Base-by-base conservation (phyloP, 2,888 invertebrate species). In the Acanthosoma haemorrhoidale region DNA sequence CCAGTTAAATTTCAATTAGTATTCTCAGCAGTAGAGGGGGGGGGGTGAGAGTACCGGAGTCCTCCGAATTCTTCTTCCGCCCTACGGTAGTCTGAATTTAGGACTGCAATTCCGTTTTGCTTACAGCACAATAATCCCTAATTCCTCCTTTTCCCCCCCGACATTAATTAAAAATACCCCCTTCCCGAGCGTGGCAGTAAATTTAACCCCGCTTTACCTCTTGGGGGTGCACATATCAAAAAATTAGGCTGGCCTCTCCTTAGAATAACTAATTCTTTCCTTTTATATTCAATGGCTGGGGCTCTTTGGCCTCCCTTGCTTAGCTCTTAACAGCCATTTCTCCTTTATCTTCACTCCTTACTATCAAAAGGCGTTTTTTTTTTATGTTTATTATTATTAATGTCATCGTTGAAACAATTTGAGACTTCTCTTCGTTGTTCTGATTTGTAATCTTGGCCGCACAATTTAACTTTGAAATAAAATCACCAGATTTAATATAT, bases 61-160 rank as follows among this genome's bases (percentile, higher is more conserved):
- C 3, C 13, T 5, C 13, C 25, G 51, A 4, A 51, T 51, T 51
- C 51, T 51, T 51, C 51, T 25, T 25, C 3, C 43, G 18, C 9
- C 41, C 41, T 41, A 25, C 25, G 25, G 9, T 25, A 29, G 8
- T 29, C 15, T 21, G 57, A 57, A 68, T 68, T 68, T 68, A 68
- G 58, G 21, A 36, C 36, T 58, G 57, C 58, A 68, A 68, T 68
- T 68, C 39, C 68, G 68, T 68, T 68, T 68, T 68, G 68, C 67
- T 67, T 67, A 67, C 67, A 32, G 67, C 32, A 67, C 67, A 67
- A 67, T 67, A 67, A 67, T 67, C 64, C 29, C 15, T 29, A 21
- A 16, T 41, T 39, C 41, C 25, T 16, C 41, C 29, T 29, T 29
- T n/a, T 38, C 36, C 18, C 21, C 18, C 16, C 9, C 16, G 68